A percentile compares a stretch with the other conserved stretches of the same genome.
These are phyloP conservation scores for Apteryx owenii DNA, from an alignment of 2,113 vertebrate species.

Conservation along the genomic window DNA sequence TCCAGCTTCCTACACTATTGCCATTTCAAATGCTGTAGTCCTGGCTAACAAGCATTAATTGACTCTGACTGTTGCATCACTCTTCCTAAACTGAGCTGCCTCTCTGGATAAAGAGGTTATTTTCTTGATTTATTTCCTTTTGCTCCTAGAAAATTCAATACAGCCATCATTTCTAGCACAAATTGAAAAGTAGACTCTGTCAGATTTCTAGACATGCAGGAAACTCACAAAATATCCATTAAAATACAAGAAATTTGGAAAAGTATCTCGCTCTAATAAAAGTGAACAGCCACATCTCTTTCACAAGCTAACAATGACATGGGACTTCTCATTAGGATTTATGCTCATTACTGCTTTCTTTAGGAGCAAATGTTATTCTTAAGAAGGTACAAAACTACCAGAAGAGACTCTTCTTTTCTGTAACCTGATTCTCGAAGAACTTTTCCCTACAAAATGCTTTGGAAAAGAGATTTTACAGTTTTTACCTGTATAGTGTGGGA, in stretches of 20 bases:
- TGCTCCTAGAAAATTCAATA: conserved; percentile 1
- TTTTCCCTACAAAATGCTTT: neutral
- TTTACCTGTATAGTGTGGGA: neutral
- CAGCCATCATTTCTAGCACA: neutral
- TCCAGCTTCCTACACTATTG: neutral
- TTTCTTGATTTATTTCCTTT: conserved; percentile 61
- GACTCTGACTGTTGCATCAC: neutral
- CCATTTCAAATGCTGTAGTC: neutral
- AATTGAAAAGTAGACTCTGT: neutral
- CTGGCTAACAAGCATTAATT: neutral
- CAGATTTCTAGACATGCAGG: neutral
- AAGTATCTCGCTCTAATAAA: neutral
- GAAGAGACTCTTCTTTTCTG: neutral
- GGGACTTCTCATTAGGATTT: neutral
- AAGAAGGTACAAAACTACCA: neutral
- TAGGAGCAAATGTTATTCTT: neutral
- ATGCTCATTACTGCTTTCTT: neutral
- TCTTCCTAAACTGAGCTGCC: conserved; percentile 49
- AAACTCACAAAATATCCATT: neutral
- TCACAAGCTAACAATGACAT: neutral
- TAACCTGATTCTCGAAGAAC: neutral
- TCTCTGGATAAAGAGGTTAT: neutral
- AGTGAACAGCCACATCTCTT: neutral
- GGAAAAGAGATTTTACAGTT: neutral
- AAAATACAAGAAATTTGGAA: neutral